Base-by-base conservation (phyloP, 2,888 invertebrate genomes). In the Oligia latruncula region DNA sequence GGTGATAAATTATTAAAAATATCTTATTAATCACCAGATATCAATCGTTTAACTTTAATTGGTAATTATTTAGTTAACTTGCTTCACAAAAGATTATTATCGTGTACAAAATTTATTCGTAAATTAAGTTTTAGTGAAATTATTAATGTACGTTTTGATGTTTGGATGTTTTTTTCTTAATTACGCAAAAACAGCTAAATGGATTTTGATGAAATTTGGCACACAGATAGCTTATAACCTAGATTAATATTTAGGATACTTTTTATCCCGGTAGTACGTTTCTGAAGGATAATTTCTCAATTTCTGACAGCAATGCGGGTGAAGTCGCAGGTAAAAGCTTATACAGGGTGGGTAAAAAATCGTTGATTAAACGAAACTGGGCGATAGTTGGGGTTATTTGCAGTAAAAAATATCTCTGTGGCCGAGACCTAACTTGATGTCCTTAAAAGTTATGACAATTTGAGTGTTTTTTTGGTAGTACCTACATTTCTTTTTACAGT, bases 1-100 rank as follows among this genome's bases (percentile, higher is more conserved):
- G 80, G 92, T 96, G 96, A 96, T 96, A 95, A 95, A 96, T 96
- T 94, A 95, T 94, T 90, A 90, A 92, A 94, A 94, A 95, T 95
- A 96, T 95, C 90, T 92, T 94, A 95, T 95, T 96, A 95, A 96
- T 96, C 95, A 90, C 87, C 83, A 88, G 95, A 95, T 95, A 93
- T 91, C 91, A 92, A 95, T 95, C 95, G 91, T 88, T 91, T 92
- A 88, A 87, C 87, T 92, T 95, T 95, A 95, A 95, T 95, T 95
- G 94, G 93, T 92, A 91, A 93, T 94, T 95, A 95, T 94, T 94
- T 92, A 93, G 93, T 93, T 88, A 93, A 91, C 90, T 90, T 86
- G 85, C 81, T 82, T 83, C 82, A 90, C 90, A 90, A 70, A 67
- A 81, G 89, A 90, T 89, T 90, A 79, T 88, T 89, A 93, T 93